These are phyloP conservation scores for Meghimatium bilineatum DNA, from an alignment of 2,888 invertebrate species.

Conservation along the genomic window DNA sequence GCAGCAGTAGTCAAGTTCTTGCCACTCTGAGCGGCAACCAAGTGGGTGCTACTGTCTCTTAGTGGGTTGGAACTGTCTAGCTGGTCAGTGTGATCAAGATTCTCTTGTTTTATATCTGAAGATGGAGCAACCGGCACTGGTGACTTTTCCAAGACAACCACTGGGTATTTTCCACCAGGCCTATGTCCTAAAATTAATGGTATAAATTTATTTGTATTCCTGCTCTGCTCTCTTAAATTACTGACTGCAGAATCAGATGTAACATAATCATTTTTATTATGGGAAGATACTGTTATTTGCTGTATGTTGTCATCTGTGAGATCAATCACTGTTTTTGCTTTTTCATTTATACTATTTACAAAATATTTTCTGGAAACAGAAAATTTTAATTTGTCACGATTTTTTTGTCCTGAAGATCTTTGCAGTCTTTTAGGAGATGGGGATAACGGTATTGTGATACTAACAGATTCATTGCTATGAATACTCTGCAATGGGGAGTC, in stretches of 20 bases:
- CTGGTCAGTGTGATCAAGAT: neutral
- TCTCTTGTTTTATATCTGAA: slow-evolving; percentile 24
- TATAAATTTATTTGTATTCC: neutral
- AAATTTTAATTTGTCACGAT: slow-evolving; percentile 28
- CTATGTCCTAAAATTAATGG: slow-evolving; percentile 26
- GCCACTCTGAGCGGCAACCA: neutral
- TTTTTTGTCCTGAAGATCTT: slow-evolving; percentile 37
- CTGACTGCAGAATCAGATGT: neutral
- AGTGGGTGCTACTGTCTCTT: neutral
- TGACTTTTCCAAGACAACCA: slow-evolving; percentile 45
- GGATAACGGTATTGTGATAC: neutral
- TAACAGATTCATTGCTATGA: neutral
- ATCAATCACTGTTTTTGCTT: slow-evolving; percentile 4
- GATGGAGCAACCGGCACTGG: neutral
- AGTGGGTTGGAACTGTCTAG: neutral
- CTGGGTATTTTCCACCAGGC: slow-evolving; percentile 35
- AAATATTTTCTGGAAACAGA: neutral
- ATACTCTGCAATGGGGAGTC: neutral
- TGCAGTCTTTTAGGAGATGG: slow-evolving; percentile 38
- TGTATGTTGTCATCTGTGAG: slow-evolving; percentile 18
- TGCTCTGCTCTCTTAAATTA: neutral
- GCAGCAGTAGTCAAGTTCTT: neutral
- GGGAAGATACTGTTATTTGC: neutral
- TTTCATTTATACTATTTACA: neutral
- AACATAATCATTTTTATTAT: neutral